Evolutionary conservation across 2,113 vertebrate genomes (phyloP).

Genomic region (Sardina pilchardus): DNA sequence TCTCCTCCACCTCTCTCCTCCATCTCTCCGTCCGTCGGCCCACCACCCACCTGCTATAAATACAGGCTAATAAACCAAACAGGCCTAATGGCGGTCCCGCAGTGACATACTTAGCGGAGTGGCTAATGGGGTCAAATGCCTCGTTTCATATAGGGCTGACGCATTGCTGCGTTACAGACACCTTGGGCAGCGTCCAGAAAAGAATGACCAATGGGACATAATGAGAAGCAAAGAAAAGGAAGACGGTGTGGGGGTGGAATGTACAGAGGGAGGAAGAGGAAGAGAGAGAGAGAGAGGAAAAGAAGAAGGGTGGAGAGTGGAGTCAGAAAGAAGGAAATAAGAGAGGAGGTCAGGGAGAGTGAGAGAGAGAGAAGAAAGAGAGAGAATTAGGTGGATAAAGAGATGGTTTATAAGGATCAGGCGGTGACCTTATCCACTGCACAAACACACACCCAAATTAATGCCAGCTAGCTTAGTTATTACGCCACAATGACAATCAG

Average conservation of each 20-base stretch:
- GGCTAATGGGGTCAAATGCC: conserved; percentile 35
- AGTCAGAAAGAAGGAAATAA: neutral
- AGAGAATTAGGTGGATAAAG: neutral
- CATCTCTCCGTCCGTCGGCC: neutral
- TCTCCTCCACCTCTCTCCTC: neutral
- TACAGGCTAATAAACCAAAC: conserved; percentile 34
- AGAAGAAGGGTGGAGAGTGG: neutral
- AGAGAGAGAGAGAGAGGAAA: neutral
- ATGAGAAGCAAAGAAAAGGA: neutral
- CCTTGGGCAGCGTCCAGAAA: conserved; percentile 18
- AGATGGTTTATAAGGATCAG: neutral
- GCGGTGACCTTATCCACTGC: neutral
- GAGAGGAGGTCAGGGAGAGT: neutral
- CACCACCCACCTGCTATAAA: conserved; percentile 13
- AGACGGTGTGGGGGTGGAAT: neutral
- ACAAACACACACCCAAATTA: neutral
- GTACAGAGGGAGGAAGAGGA: neutral
- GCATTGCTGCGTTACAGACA: conserved; percentile 7
- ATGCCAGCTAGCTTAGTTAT: neutral
- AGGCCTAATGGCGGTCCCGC: conserved; percentile 13
- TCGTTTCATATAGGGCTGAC: conserved; percentile 30
- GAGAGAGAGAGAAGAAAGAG: neutral
- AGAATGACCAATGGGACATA: neutral
- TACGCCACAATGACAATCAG: neutral
- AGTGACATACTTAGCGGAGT: conserved; percentile 29